Evolutionary conservation across 2,113 vertebrate genomes (phyloP).

Genomic region (Strix uralensis): DNA sequence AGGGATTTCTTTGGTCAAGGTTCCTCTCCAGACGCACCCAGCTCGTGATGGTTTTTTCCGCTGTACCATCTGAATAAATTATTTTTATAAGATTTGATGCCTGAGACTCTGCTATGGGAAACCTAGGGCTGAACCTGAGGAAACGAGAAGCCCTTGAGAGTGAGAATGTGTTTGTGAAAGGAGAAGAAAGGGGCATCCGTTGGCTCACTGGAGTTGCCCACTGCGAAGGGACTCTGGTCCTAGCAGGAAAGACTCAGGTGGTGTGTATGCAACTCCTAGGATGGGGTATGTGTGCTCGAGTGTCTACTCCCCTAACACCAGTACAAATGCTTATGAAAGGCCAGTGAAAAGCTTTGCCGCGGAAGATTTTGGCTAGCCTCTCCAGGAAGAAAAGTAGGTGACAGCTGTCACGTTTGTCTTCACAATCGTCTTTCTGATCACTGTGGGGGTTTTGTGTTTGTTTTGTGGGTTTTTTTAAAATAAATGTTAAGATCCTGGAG

Average conservation of each 20-base stretch:
- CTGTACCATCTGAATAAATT: background rate
- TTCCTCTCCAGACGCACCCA: background rate
- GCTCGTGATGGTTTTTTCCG: background rate
- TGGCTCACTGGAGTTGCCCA: background rate
- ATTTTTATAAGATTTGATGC: background rate
- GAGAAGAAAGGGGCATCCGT: background rate
- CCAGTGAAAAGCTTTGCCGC: fast-evolving
- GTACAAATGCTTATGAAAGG: background rate
- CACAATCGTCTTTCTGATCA: background rate
- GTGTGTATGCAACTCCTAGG: no score
- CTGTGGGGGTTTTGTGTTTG: background rate
- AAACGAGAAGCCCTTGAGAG: background rate
- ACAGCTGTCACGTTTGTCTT: background rate
- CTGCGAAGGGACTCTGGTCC: background rate
- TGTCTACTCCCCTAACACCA: background rate
- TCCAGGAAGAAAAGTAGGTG: background rate
- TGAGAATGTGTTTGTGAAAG: background rate
- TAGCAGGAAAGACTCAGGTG: background rate
- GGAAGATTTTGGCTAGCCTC: background rate
- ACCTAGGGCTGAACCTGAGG: background rate
- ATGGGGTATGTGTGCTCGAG: background rate
- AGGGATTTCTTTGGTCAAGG: background rate
- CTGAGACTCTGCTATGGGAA: background rate
- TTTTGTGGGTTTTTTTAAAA: background rate
- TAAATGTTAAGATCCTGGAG: background rate